A percentile compares a stretch with the other conserved stretches of the same genome.
Conservation (phyloP, 2,888 invertebrate genomes). For the Coleophora deauratella region DNA sequence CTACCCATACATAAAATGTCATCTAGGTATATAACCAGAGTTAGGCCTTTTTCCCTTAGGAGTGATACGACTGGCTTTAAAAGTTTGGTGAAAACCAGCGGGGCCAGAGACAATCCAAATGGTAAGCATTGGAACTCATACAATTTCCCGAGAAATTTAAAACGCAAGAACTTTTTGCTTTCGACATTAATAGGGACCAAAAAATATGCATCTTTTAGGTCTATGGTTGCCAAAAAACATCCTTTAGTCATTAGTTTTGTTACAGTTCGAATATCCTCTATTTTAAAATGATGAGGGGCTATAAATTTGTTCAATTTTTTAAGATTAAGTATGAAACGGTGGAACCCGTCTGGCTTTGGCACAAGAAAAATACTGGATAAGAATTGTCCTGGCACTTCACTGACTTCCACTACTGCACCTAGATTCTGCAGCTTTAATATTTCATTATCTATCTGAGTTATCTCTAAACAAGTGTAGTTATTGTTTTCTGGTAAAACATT, state of each 20-base stretch:
- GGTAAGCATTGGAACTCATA: slow-evolving; percentile 14
- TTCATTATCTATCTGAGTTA: not conserved
- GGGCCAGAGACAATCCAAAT: slow-evolving; percentile 10
- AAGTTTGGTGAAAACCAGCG: slow-evolving; percentile 11
- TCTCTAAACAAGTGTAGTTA: not conserved
- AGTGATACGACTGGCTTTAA: slow-evolving; percentile 8
- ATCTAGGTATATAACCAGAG: slow-evolving; percentile 7
- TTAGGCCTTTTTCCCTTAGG: slow-evolving; percentile 6
- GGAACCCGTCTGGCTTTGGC: slow-evolving; percentile 7
- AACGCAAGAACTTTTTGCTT: slow-evolving; percentile 2
- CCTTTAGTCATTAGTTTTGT: slow-evolving; percentile 3
- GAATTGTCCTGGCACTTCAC: slow-evolving; percentile 4
- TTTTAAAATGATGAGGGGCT: slow-evolving; percentile 9
- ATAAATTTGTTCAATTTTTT: slow-evolving; percentile 12
- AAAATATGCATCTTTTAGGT: slow-evolving; percentile 11
- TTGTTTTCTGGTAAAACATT: not conserved
- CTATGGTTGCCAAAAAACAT: slow-evolving; percentile 10
- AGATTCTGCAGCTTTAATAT: not conserved
- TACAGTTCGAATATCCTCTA: slow-evolving; percentile 13
- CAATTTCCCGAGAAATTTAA: slow-evolving; percentile 1
- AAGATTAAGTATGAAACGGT: slow-evolving; percentile 12
- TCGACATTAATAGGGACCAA: slow-evolving; percentile 1
- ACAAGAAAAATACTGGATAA: slow-evolving; percentile 6
- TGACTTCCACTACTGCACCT: not conserved
- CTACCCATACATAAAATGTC: slow-evolving; percentile 10